These are phyloP conservation scores for Allygus modestus DNA, from an alignment of 2,888 invertebrate genomes.

Conservation along the genomic window DNA sequence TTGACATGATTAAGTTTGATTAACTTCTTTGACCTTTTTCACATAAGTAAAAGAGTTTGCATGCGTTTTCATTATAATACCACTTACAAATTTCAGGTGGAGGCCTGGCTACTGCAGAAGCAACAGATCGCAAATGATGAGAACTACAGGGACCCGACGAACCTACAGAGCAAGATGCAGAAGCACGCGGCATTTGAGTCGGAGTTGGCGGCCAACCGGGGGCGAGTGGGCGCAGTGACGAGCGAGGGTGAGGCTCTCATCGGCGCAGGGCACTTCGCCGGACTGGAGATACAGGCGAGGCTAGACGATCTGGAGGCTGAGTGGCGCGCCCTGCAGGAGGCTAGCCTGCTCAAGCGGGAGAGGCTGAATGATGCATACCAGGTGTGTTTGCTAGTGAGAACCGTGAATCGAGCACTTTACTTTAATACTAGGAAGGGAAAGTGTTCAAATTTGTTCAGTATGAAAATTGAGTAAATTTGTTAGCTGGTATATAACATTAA, in stretches of 20 bases:
- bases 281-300: slow-evolving; percentile 88
- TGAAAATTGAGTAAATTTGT: no score
- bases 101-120: slow-evolving; percentile 96
- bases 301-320: slow-evolving; percentile 90
- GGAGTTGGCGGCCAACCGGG: slow-evolving; percentile 93
- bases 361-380: slow-evolving; percentile 93
- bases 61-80: no score
- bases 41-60: no score
- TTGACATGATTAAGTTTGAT: no score
- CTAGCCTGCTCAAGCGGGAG: slow-evolving; percentile 89
- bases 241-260: slow-evolving; percentile 87
- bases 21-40: no score
- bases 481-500: no score
- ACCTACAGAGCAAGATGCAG: slow-evolving; percentile 97
- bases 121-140: slow-evolving; percentile 95
- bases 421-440: no score
- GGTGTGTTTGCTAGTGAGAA: slow-evolving; percentile 69
- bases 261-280: slow-evolving; percentile 90
- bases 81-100: slow-evolving; percentile 80
- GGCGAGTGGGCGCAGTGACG: slow-evolving; percentile 89
- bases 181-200: slow-evolving; percentile 98
- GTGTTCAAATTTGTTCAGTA: no score
- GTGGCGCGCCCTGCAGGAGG: slow-evolving; percentile 91
- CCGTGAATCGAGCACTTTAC: no score
- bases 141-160: slow-evolving; percentile 96